These are phyloP conservation scores for Empis stercorea DNA, from an alignment of 2,888 invertebrate species.

Conservation along the genomic window DNA sequence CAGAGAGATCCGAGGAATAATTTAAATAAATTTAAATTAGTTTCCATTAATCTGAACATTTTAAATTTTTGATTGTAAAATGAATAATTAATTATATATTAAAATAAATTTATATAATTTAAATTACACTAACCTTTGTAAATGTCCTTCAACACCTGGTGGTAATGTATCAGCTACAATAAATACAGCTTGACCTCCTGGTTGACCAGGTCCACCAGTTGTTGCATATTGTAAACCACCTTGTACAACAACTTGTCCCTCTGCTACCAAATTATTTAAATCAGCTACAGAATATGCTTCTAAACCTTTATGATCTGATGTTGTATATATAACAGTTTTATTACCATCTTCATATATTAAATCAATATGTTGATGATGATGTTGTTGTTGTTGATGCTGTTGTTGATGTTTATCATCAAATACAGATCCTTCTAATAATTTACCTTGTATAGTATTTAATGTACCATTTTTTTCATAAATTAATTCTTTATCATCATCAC, in stretches of 20 bases:
- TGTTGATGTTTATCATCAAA: constrained; percentile 1
- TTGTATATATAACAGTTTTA: constrained; percentile 72
- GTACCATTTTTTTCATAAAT: constrained; percentile 10
- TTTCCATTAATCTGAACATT: too few species aligned
- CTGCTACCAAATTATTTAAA: constrained; percentile 32
- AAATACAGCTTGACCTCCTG: constrained; percentile 33
- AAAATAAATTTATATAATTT: too few species aligned
- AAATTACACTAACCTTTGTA: constrained; percentile 34
- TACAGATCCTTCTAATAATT: neutral
- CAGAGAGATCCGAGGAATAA: too few species aligned
- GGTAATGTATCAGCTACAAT: constrained; percentile 32
- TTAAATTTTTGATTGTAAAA: too few species aligned
- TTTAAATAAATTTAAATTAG: too few species aligned
- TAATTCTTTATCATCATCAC: constrained; percentile 37
- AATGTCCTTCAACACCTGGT: constrained; percentile 30
- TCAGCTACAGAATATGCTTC: constrained; percentile 46
- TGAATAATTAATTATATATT: too few species aligned
- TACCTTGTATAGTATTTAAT: neutral
- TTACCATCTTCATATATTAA: constrained; percentile 74
- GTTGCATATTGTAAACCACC: constrained; percentile 35
- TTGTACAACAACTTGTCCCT: constrained; percentile 36
- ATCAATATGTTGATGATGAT: constrained; percentile 49
- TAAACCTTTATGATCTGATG: constrained; percentile 63
- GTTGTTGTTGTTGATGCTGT: constrained; percentile 34
- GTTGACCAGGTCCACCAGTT: constrained; percentile 20